A percentile compares a stretch with the other conserved stretches of the same genome.
These are phyloP conservation scores for Oxyscelio sp. DNA, from an alignment of 2,888 invertebrate genomes.

Conservation along the genomic window DNA sequence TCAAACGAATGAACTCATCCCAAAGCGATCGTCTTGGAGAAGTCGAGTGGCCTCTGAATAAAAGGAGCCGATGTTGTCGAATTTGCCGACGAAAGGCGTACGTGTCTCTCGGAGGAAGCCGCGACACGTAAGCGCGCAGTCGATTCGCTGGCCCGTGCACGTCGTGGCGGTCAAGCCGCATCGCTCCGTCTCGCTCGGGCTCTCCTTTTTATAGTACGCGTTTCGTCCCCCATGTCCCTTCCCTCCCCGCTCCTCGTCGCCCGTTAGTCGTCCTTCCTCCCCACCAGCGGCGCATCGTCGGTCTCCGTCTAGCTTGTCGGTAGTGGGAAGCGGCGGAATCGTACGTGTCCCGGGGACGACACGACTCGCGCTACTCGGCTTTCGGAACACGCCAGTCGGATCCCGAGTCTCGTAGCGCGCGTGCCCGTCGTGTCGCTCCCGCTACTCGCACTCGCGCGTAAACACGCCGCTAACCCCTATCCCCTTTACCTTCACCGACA, in stretches of 20 bases:
- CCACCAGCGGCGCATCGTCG: slow-evolving; percentile 36
- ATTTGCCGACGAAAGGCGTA: slow-evolving; percentile 14
- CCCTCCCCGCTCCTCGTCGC: slow-evolving; percentile 24
- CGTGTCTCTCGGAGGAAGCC: slow-evolving; percentile 54
- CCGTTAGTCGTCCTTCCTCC: slow-evolving; percentile 67
- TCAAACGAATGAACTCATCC: no score
- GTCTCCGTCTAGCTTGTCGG: slow-evolving; percentile 69
- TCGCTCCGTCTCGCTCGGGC: slow-evolving; percentile 60
- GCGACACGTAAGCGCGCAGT: slow-evolving; percentile 76
- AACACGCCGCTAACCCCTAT: slow-evolving; percentile 47
- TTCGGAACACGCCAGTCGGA: slow-evolving; percentile 79
- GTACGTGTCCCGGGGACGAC: slow-evolving; percentile 79
- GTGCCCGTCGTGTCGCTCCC: slow-evolving; percentile 56
- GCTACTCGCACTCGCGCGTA: slow-evolving; percentile 50
- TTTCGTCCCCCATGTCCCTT: slow-evolving; percentile 24
- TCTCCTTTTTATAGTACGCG: slow-evolving; percentile 52
- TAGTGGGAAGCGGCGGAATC: slow-evolving; percentile 78
- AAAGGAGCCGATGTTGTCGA: no score
- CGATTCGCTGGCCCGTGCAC: slow-evolving; percentile 80
- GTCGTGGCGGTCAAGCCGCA: slow-evolving; percentile 70
- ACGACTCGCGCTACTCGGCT: slow-evolving; percentile 81
- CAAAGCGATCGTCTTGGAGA: no score
- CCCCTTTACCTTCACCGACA: slow-evolving; percentile 22
- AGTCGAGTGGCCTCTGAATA: no score
- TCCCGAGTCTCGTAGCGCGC: slow-evolving; percentile 73